Base-by-base conservation (phyloP, 2,113 vertebrate genomes). In the Ellobius talpinus region DNA sequence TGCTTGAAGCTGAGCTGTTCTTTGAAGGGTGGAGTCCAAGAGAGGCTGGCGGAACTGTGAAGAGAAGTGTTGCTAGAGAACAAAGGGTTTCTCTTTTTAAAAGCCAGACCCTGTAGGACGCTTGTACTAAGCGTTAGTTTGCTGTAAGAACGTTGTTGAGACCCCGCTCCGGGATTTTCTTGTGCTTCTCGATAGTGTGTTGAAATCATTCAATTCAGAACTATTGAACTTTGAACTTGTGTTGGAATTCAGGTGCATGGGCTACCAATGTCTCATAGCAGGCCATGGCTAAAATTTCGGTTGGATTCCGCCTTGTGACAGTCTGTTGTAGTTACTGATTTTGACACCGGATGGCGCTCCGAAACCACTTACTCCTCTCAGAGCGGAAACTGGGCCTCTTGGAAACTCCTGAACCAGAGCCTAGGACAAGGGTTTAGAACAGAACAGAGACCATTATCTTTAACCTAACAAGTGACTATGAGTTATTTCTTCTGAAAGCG, bases 331-430 rank as follows among this genome's bases (percentile, higher is more conserved):
- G 72, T 96, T 96, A 14, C 90, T 21, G 8, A 45, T 7, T 29
- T 2, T 21, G 73, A 79, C 97, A 90, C 72, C 0, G 0, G 94
- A 50, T 42, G 97, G 97, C 42, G 87, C 50, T 61, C 26, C 33
- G 16, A 55, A 74, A 88, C 88, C 97, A 47, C 29, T 5, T 36
- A 17, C 77, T 21, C 58, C 33, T 21, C 2, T 0, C 45, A 29
- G 91, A 2, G 16, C 2, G 0, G 77, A 36, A 6, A 24, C 26
- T 17, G 1, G 0, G 13, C 3, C 3, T 11, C 0, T 2, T 0
- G 7, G 19, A 61, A 87, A 42, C 0, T 16, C 19, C 39, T 63
- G 47, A 10, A 23, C 23, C 1, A 26, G 36, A 36, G 61, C 5
- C 16, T 45, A 13, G 82, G 21, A 24, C 1, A 1, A 4, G 4